A percentile compares a stretch with the other conserved stretches of the same genome.
These are phyloP conservation scores for Umimayanthus kanabou DNA, from an alignment of 92 coral and sea anemone species.

Conservation along the genomic window DNA sequence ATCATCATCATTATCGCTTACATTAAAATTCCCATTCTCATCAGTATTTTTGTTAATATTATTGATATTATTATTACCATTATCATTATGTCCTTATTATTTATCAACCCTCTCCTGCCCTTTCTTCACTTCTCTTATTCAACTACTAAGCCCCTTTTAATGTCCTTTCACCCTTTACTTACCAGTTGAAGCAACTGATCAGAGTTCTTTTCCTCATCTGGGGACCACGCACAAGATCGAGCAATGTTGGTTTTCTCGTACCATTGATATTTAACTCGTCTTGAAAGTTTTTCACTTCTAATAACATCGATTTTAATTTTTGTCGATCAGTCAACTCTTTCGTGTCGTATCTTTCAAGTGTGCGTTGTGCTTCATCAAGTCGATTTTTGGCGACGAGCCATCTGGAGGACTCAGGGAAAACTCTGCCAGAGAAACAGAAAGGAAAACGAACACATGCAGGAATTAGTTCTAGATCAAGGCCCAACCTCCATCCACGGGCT, in stretches of 20 bases:
- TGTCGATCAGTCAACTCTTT: constrained; percentile 55
- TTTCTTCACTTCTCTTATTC: not conserved
- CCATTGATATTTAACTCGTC: constrained; percentile 18
- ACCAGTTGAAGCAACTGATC: constrained; percentile 79
- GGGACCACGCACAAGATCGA: constrained; percentile 67
- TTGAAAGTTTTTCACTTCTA: constrained; percentile 64
- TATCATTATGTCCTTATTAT: no score
- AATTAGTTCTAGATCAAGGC: no score
- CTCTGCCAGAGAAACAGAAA: not conserved
- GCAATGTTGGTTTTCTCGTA: constrained; percentile 53
- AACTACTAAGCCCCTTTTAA: not conserved
- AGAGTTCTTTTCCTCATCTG: constrained; percentile 76
- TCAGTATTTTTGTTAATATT: no score
- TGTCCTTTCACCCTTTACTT: not conserved
- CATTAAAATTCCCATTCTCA: no score
- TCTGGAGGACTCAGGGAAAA: constrained; percentile 71
- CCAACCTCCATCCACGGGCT: no score
- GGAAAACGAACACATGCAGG: not conserved
- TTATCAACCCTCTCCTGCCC: no score
- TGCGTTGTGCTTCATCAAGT: constrained; percentile 68
- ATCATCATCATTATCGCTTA: no score
- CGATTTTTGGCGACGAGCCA: constrained; percentile 77
- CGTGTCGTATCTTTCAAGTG: constrained; percentile 57
- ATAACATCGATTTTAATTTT: constrained; percentile 58
- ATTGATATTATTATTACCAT: no score